A percentile compares a stretch with the other conserved stretches of the same genome.
Conservation (phyloP, 2,797 vertebrate genomes). For the Ispidina lecontei region DNA sequence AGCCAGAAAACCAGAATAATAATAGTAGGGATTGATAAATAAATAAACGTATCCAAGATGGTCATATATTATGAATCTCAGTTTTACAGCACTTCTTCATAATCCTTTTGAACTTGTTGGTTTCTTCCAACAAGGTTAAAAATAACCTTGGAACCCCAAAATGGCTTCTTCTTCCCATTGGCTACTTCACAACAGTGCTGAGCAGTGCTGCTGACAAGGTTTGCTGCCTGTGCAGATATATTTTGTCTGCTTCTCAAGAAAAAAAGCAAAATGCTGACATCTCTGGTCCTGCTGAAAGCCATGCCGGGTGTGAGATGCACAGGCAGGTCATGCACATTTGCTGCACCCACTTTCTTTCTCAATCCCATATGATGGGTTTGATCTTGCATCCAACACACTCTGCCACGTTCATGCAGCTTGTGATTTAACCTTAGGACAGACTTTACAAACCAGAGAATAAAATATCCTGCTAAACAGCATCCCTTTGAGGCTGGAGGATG, state of each 20-base stretch:
- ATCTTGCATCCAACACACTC: background rate
- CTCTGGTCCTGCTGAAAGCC: background rate
- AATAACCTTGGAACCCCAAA: constrained; percentile 1
- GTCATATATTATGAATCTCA: background rate
- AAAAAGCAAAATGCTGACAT: background rate
- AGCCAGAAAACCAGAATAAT: constrained; percentile 14
- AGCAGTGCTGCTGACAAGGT: background rate
- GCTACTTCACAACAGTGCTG: background rate
- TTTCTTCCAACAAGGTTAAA: constrained; percentile 15
- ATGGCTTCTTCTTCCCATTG: background rate
- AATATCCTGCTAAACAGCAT: background rate
- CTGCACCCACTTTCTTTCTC: background rate
- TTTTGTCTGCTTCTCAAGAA: background rate
- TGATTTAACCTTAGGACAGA: background rate
- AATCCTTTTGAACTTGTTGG: background rate
- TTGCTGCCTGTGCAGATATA: background rate
- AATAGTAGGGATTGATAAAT: background rate
- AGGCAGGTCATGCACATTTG: background rate
- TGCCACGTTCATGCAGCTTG: fast-evolving
- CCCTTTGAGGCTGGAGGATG: background rate
- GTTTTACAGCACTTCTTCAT: background rate
- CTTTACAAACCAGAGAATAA: background rate
- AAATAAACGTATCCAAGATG: background rate
- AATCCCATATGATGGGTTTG: background rate
- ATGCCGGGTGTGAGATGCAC: background rate